Evolutionary conservation across 2,888 invertebrate genomes (phyloP).

Genomic region (Cephus nigrinus): DNA sequence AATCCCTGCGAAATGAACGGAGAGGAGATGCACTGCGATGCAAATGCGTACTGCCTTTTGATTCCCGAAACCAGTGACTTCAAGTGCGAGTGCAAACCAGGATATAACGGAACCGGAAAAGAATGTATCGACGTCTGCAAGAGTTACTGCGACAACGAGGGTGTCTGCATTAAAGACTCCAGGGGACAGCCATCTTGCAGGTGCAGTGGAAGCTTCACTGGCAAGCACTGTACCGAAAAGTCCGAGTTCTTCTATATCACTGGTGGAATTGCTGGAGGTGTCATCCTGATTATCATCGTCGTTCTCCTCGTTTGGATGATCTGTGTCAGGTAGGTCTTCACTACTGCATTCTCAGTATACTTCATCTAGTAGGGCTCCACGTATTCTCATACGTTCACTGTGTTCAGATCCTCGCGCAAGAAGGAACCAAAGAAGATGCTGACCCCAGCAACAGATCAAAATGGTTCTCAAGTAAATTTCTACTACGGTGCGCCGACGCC

Average conservation of each 20-base stretch:
- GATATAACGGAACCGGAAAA: slow-evolving; percentile 89
- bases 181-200: slow-evolving; percentile 88
- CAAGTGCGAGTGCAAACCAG: slow-evolving; percentile 93
- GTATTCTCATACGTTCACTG: slow-evolving; percentile 17
- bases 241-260: slow-evolving; percentile 96
- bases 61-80: slow-evolving; percentile 86
- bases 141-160: slow-evolving; percentile 90
- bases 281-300: slow-evolving; percentile 91
- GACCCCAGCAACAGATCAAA: slow-evolving; percentile 89
- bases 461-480: slow-evolving; percentile 95
- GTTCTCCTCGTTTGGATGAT: slow-evolving; percentile 97
- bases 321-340: slow-evolving; percentile 78
- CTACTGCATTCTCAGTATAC: background rate
- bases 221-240: slow-evolving; percentile 88
- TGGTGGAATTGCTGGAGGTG: slow-evolving; percentile 94
- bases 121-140: slow-evolving; percentile 86
- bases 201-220: slow-evolving; percentile 92
- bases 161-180: slow-evolving; percentile 85
- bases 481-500: slow-evolving; percentile 95
- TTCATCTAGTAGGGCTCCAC: slow-evolving; percentile 15
- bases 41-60: slow-evolving; percentile 87
- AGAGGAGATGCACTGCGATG: slow-evolving; percentile 85
- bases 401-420: slow-evolving; percentile 80
- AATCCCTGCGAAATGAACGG: slow-evolving; percentile 91
- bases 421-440: slow-evolving; percentile 93